Base-by-base conservation (phyloP, 2,888 invertebrate species). In the Rotaria socialis region DNA sequence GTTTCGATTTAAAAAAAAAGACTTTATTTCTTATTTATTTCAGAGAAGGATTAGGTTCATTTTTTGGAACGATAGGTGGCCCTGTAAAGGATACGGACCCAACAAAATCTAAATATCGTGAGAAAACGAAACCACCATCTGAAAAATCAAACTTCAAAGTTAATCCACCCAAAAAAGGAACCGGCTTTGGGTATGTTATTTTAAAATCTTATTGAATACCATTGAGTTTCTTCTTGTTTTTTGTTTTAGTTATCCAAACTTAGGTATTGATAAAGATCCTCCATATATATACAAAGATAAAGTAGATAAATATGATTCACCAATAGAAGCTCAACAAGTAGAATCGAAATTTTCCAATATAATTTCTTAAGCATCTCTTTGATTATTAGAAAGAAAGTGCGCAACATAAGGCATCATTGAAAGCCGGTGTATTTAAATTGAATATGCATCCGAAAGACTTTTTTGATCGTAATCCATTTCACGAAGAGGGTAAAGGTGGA, bases 141-240 rank as follows among this genome's bases (percentile, higher is more conserved):
- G 55, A 60, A 84, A 85, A 87, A 56, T 41, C 85, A 7, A 91
- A 91, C 88, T 88, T 91, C 35, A 87, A 89, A 60, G 91, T 90
- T 80, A 91, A 90, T 87, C 91, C 91, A 56, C 89, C 90, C 22
- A 91, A 91, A 88, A 89, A 88, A 88, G 91, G 91, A 86, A 91
- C 91, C 85, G 91, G 91, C 67, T 91, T 89, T 89, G 91, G 91
- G 90, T 91, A 89, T 88, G 89, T 88, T 74, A 85, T 11, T 24
- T 11, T 58, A 50, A n/a, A 24, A 43, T 55, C 24, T 14, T 50
- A 27, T 52, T 55, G 43, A 50, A 84, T n/a, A 7, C 16, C 7
- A 75, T 27, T 86, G 56, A 74, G 24, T 14, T 74, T 35, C 35
- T 74, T 35, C 41, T 84, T 52, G 27, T 24, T 86, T 43, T 85